phyloP scores from a whole-genome alignment of 2,888 invertebrate species.

The Hydropsyche betteni region DNA sequence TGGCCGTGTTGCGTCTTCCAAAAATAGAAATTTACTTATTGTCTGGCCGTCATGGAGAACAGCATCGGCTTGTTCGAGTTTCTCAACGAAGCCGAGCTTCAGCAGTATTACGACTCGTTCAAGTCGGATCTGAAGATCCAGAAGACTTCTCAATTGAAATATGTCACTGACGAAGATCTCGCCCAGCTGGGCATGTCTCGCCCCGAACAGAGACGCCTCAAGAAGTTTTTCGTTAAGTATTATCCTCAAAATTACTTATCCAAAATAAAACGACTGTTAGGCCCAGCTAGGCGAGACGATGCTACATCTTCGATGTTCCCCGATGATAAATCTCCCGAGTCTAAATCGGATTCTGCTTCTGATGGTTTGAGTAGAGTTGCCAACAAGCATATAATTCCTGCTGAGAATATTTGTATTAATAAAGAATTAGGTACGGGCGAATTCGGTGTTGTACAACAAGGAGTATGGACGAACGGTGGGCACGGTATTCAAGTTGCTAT shows the following conservation, averaged over 20 bases:
- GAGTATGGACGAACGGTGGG: constrained; percentile 95
- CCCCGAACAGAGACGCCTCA: constrained; percentile 93
- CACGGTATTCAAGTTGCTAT: constrained; percentile 87
- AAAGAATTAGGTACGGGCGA: constrained; percentile 97
- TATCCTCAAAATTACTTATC: constrained; percentile 93
- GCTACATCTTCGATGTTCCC: constrained; percentile 52
- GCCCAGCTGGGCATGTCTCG: constrained; percentile 91
- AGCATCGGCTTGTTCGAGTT: constrained; percentile 81
- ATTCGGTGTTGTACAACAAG: constrained; percentile 98
- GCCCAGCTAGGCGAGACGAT: constrained; percentile 69
- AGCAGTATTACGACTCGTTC: constrained; percentile 85
- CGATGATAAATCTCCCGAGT: constrained; percentile 55
- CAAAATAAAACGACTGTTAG: constrained; percentile 86
- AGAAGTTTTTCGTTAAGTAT: constrained; percentile 93
- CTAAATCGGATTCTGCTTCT: constrained; percentile 57
- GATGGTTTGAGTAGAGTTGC: constrained; percentile 70
- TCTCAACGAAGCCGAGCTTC: constrained; percentile 91
- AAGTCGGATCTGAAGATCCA: constrained; percentile 90
- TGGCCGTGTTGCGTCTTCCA: background rate
- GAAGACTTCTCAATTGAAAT: constrained; percentile 89
- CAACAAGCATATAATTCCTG: constrained; percentile 89
- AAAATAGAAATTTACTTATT: constrained; percentile 4
- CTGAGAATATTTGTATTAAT: constrained; percentile 90
- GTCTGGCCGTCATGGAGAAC: constrained; percentile 27
- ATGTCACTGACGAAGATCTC: constrained; percentile 93